Conservation (phyloP, 1,140 invertebrate species). For the Theocolax elegans region DNA sequence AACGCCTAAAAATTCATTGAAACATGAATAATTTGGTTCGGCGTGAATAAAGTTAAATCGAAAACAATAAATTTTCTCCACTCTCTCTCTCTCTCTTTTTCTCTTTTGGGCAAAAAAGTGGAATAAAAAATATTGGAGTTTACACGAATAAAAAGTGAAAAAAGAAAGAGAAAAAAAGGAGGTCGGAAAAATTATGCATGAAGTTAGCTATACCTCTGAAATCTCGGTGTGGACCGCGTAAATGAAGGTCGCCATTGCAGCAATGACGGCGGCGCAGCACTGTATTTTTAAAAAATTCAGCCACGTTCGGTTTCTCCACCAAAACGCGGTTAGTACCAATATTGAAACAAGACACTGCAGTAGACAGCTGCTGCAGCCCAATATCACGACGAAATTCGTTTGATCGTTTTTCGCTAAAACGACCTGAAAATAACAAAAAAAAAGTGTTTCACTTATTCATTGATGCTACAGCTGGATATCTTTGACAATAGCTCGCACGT, state of each 20-base stretch:
- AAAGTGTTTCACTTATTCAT: conserved; percentile 11
- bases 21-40: too few relatives aligned
- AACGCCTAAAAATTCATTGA: too few relatives aligned
- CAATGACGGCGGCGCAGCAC: conserved; percentile 71
- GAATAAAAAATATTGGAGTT: too few relatives aligned
- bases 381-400: conserved; percentile 67
- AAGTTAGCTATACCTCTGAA: conserved; percentile 70
- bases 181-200: too few relatives aligned
- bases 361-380: conserved; percentile 72
- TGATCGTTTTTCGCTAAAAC: conserved; percentile 50
- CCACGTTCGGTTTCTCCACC: conserved; percentile 72
- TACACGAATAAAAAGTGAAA: too few relatives aligned
- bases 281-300: conserved; percentile 76
- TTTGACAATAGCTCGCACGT: not conserved
- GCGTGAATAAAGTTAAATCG: too few relatives aligned
- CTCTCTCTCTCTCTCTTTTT: too few relatives aligned
- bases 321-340: conserved; percentile 69
- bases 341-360: conserved; percentile 70
- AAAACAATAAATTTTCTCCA: too few relatives aligned
- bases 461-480: not conserved
- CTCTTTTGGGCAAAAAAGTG: too few relatives aligned
- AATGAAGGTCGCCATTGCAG: conserved; percentile 73
- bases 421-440: conserved; percentile 43
- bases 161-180: not conserved
- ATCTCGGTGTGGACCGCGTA: conserved; percentile 70